phyloP scores from a whole-genome alignment of 1,140 invertebrate species.

The Mizuhopecten yessoensis region DNA sequence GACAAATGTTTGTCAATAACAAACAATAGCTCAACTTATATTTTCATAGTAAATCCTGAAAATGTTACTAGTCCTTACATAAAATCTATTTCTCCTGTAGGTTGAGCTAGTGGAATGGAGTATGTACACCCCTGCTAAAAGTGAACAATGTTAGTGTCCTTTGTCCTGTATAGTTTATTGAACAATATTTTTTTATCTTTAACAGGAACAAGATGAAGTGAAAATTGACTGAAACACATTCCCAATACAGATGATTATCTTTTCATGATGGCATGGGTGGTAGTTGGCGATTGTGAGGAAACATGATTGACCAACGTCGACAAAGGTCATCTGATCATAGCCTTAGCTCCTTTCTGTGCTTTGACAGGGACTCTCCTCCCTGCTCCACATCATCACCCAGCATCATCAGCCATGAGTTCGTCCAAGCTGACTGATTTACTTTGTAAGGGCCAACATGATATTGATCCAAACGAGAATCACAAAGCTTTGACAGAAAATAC shows the following conservation, averaged over 20 bases:
- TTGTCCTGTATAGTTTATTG: too few relatives aligned
- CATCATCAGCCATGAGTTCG: background rate
- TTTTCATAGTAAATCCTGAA: too few relatives aligned
- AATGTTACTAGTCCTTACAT: too few relatives aligned
- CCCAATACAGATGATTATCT: background rate
- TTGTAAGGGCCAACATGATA: conserved; percentile 31
- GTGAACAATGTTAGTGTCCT: too few relatives aligned
- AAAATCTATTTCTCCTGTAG: too few relatives aligned
- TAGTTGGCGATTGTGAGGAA: background rate
- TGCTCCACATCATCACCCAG: background rate
- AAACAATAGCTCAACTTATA: too few relatives aligned
- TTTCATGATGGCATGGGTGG: background rate
- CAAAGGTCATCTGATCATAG: background rate
- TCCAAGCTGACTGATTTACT: background rate
- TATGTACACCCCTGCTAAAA: too few relatives aligned
- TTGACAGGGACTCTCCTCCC: background rate
- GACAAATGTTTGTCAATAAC: too few relatives aligned
- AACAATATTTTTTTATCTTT: too few relatives aligned
- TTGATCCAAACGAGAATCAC: background rate
- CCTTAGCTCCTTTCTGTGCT: background rate
- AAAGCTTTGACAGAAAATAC: background rate
- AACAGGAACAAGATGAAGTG: background rate
- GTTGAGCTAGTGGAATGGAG: too few relatives aligned
- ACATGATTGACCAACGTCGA: background rate
- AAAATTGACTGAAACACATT: background rate